Base-by-base conservation (phyloP, 2,113 vertebrate species). In the Ariopsis seemanni region DNA sequence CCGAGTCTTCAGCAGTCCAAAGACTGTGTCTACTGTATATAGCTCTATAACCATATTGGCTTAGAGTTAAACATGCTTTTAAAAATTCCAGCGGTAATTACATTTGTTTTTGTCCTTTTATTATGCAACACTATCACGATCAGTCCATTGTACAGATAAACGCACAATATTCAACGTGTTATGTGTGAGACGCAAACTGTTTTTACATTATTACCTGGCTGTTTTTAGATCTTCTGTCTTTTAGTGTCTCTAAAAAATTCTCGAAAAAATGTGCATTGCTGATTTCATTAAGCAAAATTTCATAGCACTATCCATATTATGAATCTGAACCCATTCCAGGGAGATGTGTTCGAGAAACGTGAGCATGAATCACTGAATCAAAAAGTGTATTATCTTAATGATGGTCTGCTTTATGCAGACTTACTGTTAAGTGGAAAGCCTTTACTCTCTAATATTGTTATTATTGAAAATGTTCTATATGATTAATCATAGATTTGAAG, bases 401-500 rank as follows among this genome's bases (percentile, higher is more conserved):
- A 90, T 65, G 86, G 88, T 84, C 88, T 91, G 87, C 85, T 92
- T 91, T 90, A 83, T 88, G 86, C 87, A 62, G 86, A 90, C 88
- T 90, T 82, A 80, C 83, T 74, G 52, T 77, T 91, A 87, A 91
- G 90, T 88, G 88, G 89, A 89, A 84, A 92, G 86, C 87, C 84
- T 90, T 91, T 85, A 88, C 78, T 86, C 77, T 48, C 81, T 88
- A 90, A 90, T 88, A 83, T 92, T 89, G 88, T 90, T 93, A 87
- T 92, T 90, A 93, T 91, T 92, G 85, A 91, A 95, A 94, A 93
- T 90, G 91, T 93, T 93, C 93, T 91, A 89, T 93, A 89, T 94
- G 95, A 95, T 95, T 95, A 96, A 95, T 95, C 93, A 95, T 89
- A 92, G 88, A 92, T 88, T 92, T 86, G 65, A 89, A 92, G 93